These are phyloP conservation scores for Micrasema minimum DNA, from an alignment of 1,140 invertebrate species.

Conservation along the genomic window DNA sequence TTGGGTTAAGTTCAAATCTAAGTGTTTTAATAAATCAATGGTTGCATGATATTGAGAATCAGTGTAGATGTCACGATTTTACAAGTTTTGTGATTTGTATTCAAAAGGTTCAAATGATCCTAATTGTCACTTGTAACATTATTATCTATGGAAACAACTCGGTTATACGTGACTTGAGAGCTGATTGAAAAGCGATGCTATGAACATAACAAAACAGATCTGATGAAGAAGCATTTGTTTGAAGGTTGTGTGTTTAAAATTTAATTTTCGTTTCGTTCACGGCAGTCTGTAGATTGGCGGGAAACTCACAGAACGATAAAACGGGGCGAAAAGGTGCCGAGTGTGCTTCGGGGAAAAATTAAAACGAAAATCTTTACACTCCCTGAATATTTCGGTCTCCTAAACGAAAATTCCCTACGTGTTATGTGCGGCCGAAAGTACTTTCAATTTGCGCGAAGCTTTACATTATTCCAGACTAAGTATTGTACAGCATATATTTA, in stretches of 20 bases:
- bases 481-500: too few relatives aligned
- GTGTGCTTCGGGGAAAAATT: slow-evolving; percentile 25
- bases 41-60: too few relatives aligned
- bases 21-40: too few relatives aligned
- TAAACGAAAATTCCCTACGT: slow-evolving; percentile 4
- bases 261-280: slow-evolving; percentile 22
- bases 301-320: slow-evolving; percentile 1
- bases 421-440: slow-evolving; percentile 5
- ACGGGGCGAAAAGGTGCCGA: slow-evolving; percentile 8
- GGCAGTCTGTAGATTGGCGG: slow-evolving; percentile 1
- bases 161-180: background rate
- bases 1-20: too few relatives aligned
- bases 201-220: slow-evolving; percentile 9
- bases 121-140: too few relatives aligned
- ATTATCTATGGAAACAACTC: too few relatives aligned
- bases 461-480: too few relatives aligned
- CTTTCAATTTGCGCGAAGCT: too few relatives aligned
- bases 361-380: slow-evolving; percentile 34
- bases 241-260: slow-evolving; percentile 24
- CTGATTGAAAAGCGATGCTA: slow-evolving; percentile 10
- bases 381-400: background rate
- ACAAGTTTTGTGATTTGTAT: too few relatives aligned
- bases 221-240: background rate
- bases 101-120: too few relatives aligned
- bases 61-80: too few relatives aligned